phyloP scores from a whole-genome alignment of 2,113 vertebrate species.

The Oxygymnocypris stewartii region DNA sequence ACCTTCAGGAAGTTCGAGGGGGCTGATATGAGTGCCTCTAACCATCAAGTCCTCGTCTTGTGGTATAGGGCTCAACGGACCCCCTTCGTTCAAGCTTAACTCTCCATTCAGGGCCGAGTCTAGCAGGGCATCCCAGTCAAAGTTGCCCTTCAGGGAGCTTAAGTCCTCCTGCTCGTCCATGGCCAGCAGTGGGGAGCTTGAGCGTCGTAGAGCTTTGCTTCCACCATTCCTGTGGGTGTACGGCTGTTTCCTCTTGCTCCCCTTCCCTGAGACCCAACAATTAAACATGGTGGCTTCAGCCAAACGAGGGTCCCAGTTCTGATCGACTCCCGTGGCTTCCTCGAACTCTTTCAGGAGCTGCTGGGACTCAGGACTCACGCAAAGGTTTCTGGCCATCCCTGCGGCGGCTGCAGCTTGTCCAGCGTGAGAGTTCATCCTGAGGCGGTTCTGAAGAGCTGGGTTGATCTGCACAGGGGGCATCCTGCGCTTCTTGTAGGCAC shows the following conservation, averaged over 20 bases:
- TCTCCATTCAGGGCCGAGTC: slow-evolving; percentile 80
- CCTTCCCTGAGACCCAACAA: slow-evolving; percentile 67
- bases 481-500: slow-evolving; percentile 86
- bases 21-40: slow-evolving; percentile 68
- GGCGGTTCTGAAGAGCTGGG: slow-evolving; percentile 75
- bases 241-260: slow-evolving; percentile 79
- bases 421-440: slow-evolving; percentile 52
- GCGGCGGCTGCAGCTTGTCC: slow-evolving; percentile 25
- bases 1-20: slow-evolving; percentile 45
- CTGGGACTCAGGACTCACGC: slow-evolving; percentile 78
- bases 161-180: slow-evolving; percentile 84
- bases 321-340: slow-evolving; percentile 75
- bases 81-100: slow-evolving; percentile 81
- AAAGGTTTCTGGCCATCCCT: slow-evolving; percentile 56
- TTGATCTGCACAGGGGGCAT: slow-evolving; percentile 86
- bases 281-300: slow-evolving; percentile 70
- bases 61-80: slow-evolving; percentile 75
- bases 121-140: slow-evolving; percentile 94
- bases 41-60: slow-evolving; percentile 75
- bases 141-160: slow-evolving; percentile 88
- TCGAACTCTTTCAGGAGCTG: slow-evolving; percentile 86
- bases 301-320: slow-evolving; percentile 71
- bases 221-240: slow-evolving; percentile 66
- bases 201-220: slow-evolving; percentile 72
- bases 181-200: slow-evolving; percentile 79